phyloP scores from a whole-genome alignment of 1,140 invertebrate genomes.

The Lethocerus indicus region DNA sequence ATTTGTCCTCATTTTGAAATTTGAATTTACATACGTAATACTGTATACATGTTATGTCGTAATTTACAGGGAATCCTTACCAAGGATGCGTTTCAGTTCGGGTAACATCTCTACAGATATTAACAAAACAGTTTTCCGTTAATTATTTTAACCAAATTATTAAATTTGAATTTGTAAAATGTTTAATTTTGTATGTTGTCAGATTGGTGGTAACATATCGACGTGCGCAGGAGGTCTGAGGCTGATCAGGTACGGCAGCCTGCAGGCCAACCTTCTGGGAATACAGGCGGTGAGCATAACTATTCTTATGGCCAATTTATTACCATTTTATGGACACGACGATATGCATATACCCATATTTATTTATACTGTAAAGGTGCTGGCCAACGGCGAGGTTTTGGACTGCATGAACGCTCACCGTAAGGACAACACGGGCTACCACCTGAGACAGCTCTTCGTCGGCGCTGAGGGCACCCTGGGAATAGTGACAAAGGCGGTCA shows the following conservation, averaged over 20 bases:
- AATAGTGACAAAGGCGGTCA: conserved; percentile 79
- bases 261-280: conserved; percentile 85
- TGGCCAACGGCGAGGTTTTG: conserved; percentile 74
- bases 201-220: conserved; percentile 92
- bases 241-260: conserved; percentile 82
- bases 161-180: no score
- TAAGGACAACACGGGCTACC: conserved; percentile 96
- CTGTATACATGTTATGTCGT: no score
- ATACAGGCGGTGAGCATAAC: conserved; percentile 64
- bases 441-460: conserved; percentile 92
- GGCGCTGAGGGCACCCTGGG: conserved; percentile 95
- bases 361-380: conserved; percentile 38
- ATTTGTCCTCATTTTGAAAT: no score
- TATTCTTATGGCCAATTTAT: neutral
- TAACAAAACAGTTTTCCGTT: no score
- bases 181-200: no score
- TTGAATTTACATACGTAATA: no score
- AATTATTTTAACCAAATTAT: no score
- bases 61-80: no score
- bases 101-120: no score
- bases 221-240: conserved; percentile 95
- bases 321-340: neutral
- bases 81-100: no score
- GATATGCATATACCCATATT: neutral
- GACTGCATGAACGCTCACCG: conserved; percentile 71